Conservation (phyloP, 2,797 vertebrate genomes). For the Molossus molossus region DNA sequence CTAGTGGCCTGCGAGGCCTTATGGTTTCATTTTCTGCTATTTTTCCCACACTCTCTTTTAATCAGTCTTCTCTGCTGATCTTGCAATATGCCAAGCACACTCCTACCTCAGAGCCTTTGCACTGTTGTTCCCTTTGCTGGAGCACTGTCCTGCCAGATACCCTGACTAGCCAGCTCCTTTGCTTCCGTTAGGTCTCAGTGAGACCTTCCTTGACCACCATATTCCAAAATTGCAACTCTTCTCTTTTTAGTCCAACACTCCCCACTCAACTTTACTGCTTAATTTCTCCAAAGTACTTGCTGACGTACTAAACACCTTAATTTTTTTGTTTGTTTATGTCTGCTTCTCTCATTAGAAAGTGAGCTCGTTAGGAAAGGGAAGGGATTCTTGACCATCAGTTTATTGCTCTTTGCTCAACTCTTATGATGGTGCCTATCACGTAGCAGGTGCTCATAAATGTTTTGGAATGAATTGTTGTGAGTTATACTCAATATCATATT, state of each 20-base stretch:
- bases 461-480: background rate
- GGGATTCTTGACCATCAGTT: background rate
- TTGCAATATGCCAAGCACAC: rapidly evolving
- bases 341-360: background rate
- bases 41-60: background rate
- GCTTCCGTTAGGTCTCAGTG: background rate
- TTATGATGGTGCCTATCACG: background rate
- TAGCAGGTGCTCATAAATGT: background rate
- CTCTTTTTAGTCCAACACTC: background rate
- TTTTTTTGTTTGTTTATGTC: background rate
- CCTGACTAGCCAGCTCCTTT: background rate
- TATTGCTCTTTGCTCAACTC: background rate
- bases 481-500: background rate
- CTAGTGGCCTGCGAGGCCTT: background rate
- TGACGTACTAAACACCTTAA: background rate
- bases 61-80: background rate
- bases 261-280: background rate
- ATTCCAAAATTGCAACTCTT: background rate
- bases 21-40: background rate
- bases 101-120: background rate
- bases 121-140: background rate
- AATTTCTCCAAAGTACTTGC: background rate
- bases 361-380: background rate
- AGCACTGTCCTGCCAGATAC: background rate
- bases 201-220: background rate